These are phyloP conservation scores for Nothoprocta pentlandii DNA, from an alignment of 2,113 vertebrate genomes.

Conservation along the genomic window DNA sequence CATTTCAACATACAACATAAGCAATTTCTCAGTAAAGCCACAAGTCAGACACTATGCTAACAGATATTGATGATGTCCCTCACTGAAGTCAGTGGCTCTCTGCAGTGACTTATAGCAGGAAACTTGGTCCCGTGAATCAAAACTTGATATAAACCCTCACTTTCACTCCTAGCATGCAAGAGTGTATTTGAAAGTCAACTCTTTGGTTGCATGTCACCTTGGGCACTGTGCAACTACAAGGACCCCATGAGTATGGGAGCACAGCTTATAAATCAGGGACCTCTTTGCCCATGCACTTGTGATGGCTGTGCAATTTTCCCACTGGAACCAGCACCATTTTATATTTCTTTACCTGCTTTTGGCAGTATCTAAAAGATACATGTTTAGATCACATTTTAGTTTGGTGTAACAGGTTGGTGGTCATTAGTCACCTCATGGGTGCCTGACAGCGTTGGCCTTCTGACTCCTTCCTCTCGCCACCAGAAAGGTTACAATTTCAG, in stretches of 20 bases:
- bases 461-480: background rate
- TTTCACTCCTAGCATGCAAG: fast-evolving
- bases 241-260: background rate
- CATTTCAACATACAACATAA: background rate
- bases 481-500: background rate
- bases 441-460: background rate
- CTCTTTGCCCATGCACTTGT: background rate
- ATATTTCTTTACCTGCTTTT: background rate
- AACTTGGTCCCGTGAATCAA: background rate
- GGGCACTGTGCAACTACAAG: background rate
- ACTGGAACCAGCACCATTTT: background rate
- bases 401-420: background rate
- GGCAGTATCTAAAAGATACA: background rate
- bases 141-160: background rate
- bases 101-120: background rate
- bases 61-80: background rate
- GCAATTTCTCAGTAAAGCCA: background rate
- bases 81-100: background rate
- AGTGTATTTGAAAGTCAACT: background rate
- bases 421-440: background rate
- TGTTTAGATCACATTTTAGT: background rate
- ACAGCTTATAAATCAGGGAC: background rate
- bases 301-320: background rate
- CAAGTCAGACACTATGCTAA: background rate
- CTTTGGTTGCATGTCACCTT: background rate